Percentiles rank a stretch among this genome's conserved stretches.
Conservation (phyloP, 1,140 invertebrate genomes). For the Trichonephila clavipes region DNA sequence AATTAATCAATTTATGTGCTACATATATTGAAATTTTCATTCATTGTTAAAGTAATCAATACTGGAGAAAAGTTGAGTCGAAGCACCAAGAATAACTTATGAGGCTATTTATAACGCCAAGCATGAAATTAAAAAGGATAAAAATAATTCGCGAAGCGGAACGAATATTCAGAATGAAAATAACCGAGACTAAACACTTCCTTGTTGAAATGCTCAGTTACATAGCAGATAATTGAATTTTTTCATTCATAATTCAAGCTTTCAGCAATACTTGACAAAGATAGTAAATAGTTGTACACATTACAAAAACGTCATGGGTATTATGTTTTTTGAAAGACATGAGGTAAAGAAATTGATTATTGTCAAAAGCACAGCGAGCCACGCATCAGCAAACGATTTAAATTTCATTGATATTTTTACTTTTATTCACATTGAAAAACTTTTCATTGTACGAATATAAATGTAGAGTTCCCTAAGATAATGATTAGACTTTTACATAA, state of each 20-base stretch:
- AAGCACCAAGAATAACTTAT: neutral
- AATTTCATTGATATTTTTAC: too few species aligned
- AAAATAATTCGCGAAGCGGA: neutral
- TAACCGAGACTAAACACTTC: neutral
- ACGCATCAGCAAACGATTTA: too few species aligned
- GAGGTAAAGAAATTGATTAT: too few species aligned
- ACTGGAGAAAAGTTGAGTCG: neutral
- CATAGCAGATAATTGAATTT: neutral
- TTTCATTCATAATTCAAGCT: neutral
- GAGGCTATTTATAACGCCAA: neutral
- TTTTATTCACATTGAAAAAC: too few species aligned
- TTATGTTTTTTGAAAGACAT: too few species aligned
- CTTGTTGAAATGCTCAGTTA: neutral
- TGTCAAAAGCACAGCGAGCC: too few species aligned
- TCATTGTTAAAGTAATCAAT: neutral
- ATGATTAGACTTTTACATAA: too few species aligned
- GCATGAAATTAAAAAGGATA: slow-evolving; percentile 4
- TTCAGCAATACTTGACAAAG: neutral
- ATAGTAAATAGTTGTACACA: neutral
- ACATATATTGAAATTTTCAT: neutral
- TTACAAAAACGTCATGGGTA: too few species aligned
- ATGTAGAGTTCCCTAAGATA: too few species aligned
- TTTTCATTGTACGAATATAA: too few species aligned
- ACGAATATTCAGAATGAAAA: slow-evolving; percentile 5
- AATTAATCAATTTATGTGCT: neutral